These are phyloP conservation scores for Albula goreensis DNA, from an alignment of 2,113 vertebrate species.

Conservation along the genomic window DNA sequence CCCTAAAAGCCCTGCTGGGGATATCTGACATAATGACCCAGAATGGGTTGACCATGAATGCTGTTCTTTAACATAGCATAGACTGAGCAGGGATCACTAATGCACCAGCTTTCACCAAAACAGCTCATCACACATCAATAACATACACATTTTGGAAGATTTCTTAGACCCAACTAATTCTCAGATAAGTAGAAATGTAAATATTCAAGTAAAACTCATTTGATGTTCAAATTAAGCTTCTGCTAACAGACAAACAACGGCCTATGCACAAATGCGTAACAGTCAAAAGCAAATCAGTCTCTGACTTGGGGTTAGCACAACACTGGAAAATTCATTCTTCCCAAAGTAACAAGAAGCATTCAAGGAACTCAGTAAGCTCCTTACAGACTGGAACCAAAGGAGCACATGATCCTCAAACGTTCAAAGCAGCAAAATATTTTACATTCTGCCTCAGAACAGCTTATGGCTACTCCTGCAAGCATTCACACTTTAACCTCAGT, in stretches of 20 bases:
- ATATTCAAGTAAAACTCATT: too few relatives aligned
- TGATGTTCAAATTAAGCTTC: too few relatives aligned
- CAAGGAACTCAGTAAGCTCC: constrained; percentile 75
- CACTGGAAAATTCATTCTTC: constrained; percentile 33
- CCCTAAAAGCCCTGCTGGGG: too few relatives aligned
- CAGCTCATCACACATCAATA: background rate
- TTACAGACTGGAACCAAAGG: constrained; percentile 67
- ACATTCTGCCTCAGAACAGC: constrained; percentile 61
- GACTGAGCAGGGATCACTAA: background rate
- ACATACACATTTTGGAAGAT: background rate
- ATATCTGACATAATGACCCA: too few relatives aligned
- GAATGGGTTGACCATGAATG: too few relatives aligned
- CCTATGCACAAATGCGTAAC: background rate
- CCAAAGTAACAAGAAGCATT: constrained; percentile 67
- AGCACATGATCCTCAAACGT: constrained; percentile 66
- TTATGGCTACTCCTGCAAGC: constrained; percentile 65
- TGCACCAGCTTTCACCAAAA: background rate
- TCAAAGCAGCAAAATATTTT: constrained; percentile 69
- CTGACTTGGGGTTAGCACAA: background rate
- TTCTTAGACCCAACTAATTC: background rate
- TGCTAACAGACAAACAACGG: too few relatives aligned
- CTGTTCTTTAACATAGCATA: too few relatives aligned
- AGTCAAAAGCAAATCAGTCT: background rate
- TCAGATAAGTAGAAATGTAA: background rate
- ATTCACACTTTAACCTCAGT: constrained; percentile 50